Evolutionary conservation across 2,113 vertebrate genomes (phyloP), one percentile per base, ranked within the genome.

Genomic region (Gorsachius goisagi): DNA sequence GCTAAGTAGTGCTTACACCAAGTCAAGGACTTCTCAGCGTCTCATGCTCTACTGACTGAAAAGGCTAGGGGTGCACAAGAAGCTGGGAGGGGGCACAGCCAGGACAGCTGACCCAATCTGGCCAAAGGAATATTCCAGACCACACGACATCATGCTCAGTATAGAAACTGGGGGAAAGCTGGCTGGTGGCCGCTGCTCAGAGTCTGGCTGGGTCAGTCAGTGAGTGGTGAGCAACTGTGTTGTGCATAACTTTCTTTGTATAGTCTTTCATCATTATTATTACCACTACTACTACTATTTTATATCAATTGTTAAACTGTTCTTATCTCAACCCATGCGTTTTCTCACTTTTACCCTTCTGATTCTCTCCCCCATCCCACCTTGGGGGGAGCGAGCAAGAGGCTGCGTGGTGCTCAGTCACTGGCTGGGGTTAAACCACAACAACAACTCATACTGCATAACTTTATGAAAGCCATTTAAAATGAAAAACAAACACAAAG

Each of bases 391-490:
- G n/a, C 24, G 33, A 35, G n/a, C 13, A 2, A 35, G 58, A 15
- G 15, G 22, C 58, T 60, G 58, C 3, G 15, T 60, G 14, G 22
- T 11, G 58, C n/a, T 5, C 15, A 11, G 15, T 35, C 7, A 5
- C 58, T 15, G 1, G 22, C 58, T 35, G 58, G n/a, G 22, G 14
- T 35, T 60, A 60, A 60, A 35, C 15, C 9, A 35, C 5, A 3
- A 35, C 22, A 35, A 22, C 58, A 60, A 49, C 5, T 94, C 52
- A 53, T 63, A 64, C 15, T 62, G 39, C 30, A 47, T 68, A 69
- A 92, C 35, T 77, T 86, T 41, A 77, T 88, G 39, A 55, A 97
- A 88, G 19, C 35, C 28, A 91, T 84, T 95, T 89, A 86, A 77
- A 93, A 71, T 30, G 5, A 77, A 90, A 90, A 90, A 6, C 11